A percentile compares a stretch with the other conserved stretches of the same genome.
phyloP scores from a whole-genome alignment of 2,797 vertebrate genomes.

The Lagorchestes hirsutus region DNA sequence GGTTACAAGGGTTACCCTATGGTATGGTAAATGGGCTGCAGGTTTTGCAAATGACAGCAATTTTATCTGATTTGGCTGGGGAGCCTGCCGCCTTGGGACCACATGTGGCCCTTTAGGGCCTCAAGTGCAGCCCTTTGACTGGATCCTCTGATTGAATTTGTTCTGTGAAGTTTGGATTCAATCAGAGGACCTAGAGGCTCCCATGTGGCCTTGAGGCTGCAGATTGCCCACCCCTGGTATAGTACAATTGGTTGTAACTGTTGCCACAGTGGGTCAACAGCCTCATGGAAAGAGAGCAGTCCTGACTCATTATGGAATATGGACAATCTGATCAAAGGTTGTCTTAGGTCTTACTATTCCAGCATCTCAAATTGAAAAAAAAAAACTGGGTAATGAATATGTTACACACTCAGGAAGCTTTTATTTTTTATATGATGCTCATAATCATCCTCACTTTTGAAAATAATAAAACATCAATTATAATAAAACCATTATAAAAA shows the following conservation, averaged over 20 bases:
- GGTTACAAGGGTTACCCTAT: not conserved
- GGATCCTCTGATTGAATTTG: too few relatives aligned
- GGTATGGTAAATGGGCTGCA: not conserved
- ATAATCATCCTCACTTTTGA: not conserved
- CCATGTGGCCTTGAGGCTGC: too few relatives aligned
- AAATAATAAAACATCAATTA: not conserved
- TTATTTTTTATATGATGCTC: not conserved
- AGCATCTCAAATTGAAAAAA: not conserved
- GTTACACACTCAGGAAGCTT: not conserved
- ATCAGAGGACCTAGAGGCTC: too few relatives aligned
- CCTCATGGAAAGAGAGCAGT: not conserved
- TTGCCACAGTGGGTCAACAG: not conserved
- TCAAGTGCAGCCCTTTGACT: too few relatives aligned
- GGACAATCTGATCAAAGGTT: not conserved
- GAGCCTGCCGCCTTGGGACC: too few relatives aligned
- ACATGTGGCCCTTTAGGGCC: too few relatives aligned
- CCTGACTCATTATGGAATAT: not conserved
- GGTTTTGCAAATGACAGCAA: not conserved
- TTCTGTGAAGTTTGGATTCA: too few relatives aligned
- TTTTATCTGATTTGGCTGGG: conserved; percentile 13
- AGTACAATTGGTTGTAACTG: not conserved
- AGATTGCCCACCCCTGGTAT: not conserved
- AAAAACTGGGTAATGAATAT: not conserved
- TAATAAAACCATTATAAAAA: not conserved
- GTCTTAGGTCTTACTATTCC: not conserved